Percentiles rank a stretch among this genome's conserved stretches.
phyloP scores from a whole-genome alignment of 2,797 vertebrate species.

The Chelonia mydas region DNA sequence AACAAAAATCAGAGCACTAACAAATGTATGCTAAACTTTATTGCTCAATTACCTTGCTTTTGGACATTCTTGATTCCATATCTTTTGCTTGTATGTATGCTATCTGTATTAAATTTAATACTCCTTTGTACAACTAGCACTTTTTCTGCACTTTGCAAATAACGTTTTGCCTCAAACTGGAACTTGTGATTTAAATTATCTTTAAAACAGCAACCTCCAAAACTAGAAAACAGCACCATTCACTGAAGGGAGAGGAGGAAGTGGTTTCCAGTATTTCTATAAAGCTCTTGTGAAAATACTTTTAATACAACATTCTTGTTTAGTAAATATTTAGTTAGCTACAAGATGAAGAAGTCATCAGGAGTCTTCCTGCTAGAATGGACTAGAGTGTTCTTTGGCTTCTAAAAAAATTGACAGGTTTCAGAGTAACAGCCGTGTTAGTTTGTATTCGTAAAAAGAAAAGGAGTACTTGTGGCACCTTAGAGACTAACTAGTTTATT shows the following conservation, averaged over 20 bases:
- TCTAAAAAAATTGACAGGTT: too few relatives aligned
- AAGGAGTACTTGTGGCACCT: too few relatives aligned
- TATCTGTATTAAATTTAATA: background rate
- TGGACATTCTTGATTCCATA: background rate
- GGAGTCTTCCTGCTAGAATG: fast-evolving
- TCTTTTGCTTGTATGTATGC: background rate
- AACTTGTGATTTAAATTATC: background rate
- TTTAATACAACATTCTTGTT: fast-evolving
- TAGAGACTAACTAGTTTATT: too few relatives aligned
- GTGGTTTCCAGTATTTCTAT: background rate
- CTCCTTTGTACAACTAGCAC: background rate
- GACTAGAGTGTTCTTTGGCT: fast-evolving
- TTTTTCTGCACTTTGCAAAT: fast-evolving
- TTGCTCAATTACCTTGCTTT: background rate
- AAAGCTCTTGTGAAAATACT: background rate
- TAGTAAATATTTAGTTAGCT: fast-evolving
- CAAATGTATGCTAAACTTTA: background rate
- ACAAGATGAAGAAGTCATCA: fast-evolving
- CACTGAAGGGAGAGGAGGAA: fast-evolving
- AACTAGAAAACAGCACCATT: fast-evolving
- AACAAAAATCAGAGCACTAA: background rate
- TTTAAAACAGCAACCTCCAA: fast-evolving
- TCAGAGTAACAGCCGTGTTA: too few relatives aligned
- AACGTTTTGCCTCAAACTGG: background rate
- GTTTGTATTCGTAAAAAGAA: too few relatives aligned